Conservation (phyloP, 1,140 invertebrate genomes). For the Megalopta genalis region DNA sequence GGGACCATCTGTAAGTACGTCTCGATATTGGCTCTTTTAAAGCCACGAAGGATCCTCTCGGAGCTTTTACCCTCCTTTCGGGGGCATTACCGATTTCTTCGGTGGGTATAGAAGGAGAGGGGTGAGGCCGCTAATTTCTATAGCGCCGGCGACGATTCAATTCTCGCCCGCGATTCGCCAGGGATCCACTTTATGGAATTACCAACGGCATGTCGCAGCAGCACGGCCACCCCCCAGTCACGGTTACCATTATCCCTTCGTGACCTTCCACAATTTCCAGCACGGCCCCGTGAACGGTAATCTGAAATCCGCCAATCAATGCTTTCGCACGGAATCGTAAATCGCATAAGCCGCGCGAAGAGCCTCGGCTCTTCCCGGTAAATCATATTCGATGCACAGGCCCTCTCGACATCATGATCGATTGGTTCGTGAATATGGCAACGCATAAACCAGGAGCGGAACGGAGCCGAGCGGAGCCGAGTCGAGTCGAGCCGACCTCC, state of each 20-base stretch:
- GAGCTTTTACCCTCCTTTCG: background rate
- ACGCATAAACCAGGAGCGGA: background rate
- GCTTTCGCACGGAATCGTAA: constrained; percentile 48
- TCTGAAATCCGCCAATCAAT: constrained; percentile 57
- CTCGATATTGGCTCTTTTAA: background rate
- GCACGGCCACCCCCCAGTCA: constrained; percentile 34
- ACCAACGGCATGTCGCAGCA: constrained; percentile 20
- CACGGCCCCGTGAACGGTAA: constrained; percentile 7
- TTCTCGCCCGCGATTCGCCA: constrained; percentile 34
- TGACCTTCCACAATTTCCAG: constrained; percentile 57
- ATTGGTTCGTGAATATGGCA: constrained; percentile 29
- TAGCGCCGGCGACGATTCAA: constrained; percentile 34
- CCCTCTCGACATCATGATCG: constrained; percentile 40
- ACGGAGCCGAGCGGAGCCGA: no score
- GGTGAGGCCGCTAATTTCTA: constrained; percentile 25
- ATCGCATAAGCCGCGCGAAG: constrained; percentile 37
- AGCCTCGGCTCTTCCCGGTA: constrained; percentile 27
- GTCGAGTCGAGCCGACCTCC: no score
- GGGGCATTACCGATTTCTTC: constrained; percentile 17
- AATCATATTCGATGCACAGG: constrained; percentile 54
- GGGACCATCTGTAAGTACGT: background rate
- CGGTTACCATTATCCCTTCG: constrained; percentile 54
- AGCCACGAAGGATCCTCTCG: background rate
- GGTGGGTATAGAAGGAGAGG: no score
- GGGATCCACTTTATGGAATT: constrained; percentile 51